phyloP scores from a whole-genome alignment of 2,113 vertebrate species.

The Macroglossus sobrinus region DNA sequence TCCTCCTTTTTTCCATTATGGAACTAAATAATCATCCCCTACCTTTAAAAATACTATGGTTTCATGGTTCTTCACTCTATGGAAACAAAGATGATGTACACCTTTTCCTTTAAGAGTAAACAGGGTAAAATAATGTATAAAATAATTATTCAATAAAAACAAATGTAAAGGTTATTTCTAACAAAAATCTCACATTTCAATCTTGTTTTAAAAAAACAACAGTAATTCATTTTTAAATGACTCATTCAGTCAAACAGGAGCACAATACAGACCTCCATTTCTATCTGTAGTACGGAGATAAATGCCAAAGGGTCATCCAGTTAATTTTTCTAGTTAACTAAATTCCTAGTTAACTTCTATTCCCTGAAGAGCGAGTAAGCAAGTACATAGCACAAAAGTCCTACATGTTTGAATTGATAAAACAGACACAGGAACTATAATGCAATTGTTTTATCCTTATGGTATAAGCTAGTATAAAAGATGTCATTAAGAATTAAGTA shows the following conservation, averaged over 20 bases:
- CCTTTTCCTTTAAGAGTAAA: not conserved
- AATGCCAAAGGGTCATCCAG: not conserved
- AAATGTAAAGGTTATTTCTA: slow-evolving; percentile 16
- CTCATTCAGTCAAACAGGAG: not conserved
- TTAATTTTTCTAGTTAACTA: not conserved
- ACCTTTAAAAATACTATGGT: not conserved
- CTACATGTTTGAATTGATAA: not conserved
- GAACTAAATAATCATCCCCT: not conserved
- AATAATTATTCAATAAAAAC: slow-evolving; percentile 33
- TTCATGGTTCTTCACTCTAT: slow-evolving; percentile 16
- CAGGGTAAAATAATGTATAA: not conserved
- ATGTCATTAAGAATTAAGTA: not conserved
- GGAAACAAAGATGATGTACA: not conserved
- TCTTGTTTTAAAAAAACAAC: not conserved
- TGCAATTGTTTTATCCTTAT: not conserved
- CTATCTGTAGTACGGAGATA: not conserved
- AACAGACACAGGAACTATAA: not conserved
- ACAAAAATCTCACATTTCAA: slow-evolving; percentile 4
- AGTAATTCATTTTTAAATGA: slow-evolving; percentile 4
- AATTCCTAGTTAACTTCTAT: not conserved
- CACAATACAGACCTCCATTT: not conserved
- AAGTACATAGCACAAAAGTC: not conserved
- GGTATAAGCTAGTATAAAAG: not conserved
- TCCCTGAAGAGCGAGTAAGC: not conserved
- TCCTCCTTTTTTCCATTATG: not conserved